Evolutionary conservation across 1,140 invertebrate species (phyloP), one percentile per base, ranked within the genome.

Genomic region (Tigriopus japonicus): DNA sequence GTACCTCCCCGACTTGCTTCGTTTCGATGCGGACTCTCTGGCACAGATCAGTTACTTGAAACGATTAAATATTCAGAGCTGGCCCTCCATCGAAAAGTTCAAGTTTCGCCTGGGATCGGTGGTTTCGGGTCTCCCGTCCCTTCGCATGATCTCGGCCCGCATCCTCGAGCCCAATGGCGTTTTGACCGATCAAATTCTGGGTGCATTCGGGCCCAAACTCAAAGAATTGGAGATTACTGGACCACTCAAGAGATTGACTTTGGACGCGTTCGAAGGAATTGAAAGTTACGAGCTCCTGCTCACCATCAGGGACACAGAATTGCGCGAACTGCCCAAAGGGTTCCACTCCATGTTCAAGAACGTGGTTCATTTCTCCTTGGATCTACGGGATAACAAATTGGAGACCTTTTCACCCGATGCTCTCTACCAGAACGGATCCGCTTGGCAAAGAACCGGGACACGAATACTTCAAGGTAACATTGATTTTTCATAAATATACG

Each of bases 161-260:
- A 64, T 64, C 19, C 59, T 53, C 6, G 64, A 61, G 59, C 23
- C 43, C 28, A 52, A 15, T 40, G 64, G 62, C 43, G 53, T 56
- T 42, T 58, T 64, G 52, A 64, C 63, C 15, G 63, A 64, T 54
- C 84, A 87, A 66, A 71, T 87, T 53, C 76, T 81, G 55, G 78
- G 84, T 59, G 76, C 80, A 1, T 84, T 83, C 52, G 79, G 79
- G 14, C 79, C 81, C 6, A 87, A 87, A 67, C 73, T 91, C 14
- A 77, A 81, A 59, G 80, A 86, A 63, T 69, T 91, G 23, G 83
- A 86, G 66, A 83, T 91, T 56, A 84, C 80, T 51, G 87, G 87
- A 13, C 69, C 68, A 43, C 74, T 90, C 45, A 67, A 56, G 51
- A 53, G 61, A 23, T 64, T 69, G 10, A 56, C 59, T 17, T 23